These are phyloP conservation scores for Ophion obscuratus DNA, from an alignment of 2,888 invertebrate genomes.

Conservation along the genomic window DNA sequence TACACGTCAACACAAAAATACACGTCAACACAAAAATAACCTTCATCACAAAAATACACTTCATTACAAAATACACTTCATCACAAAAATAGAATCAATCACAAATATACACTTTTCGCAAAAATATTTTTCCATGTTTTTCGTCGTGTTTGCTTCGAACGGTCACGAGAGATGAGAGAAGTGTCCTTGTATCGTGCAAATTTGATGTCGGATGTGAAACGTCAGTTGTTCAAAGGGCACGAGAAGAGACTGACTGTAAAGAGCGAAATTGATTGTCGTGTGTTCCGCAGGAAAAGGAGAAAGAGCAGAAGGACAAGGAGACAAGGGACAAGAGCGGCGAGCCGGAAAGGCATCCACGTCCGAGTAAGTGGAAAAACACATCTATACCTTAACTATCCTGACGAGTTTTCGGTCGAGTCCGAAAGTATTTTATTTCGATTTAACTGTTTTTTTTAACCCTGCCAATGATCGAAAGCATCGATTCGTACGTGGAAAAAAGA, in stretches of 20 bases:
- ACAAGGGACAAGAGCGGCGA: conserved; percentile 79
- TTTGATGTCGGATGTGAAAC: not conserved
- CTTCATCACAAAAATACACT: no score
- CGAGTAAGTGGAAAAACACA: conserved; percentile 79
- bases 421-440: conserved; percentile 29
- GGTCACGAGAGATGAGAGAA: conserved; percentile 1
- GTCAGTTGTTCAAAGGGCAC: not conserved
- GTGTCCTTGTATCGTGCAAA: conserved; percentile 8
- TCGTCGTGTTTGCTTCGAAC: no score
- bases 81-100: no score
- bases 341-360: conserved; percentile 82
- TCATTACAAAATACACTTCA: no score
- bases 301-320: conserved; percentile 80
- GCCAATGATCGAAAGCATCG: conserved; percentile 45
- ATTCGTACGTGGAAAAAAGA: conserved; percentile 42
- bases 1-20: no score
- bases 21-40: no score
- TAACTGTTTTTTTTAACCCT: conserved; percentile 24
- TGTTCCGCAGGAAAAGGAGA: conserved; percentile 79
- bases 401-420: conserved; percentile 64
- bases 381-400: conserved; percentile 43
- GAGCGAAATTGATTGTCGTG: not conserved
- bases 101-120: no score
- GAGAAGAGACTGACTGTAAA: not conserved
- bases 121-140: no score